A percentile compares a stretch with the other conserved stretches of the same genome.
These are phyloP conservation scores for Tetanocera ferruginea DNA, from an alignment of 2,888 invertebrate genomes.

Conservation along the genomic window DNA sequence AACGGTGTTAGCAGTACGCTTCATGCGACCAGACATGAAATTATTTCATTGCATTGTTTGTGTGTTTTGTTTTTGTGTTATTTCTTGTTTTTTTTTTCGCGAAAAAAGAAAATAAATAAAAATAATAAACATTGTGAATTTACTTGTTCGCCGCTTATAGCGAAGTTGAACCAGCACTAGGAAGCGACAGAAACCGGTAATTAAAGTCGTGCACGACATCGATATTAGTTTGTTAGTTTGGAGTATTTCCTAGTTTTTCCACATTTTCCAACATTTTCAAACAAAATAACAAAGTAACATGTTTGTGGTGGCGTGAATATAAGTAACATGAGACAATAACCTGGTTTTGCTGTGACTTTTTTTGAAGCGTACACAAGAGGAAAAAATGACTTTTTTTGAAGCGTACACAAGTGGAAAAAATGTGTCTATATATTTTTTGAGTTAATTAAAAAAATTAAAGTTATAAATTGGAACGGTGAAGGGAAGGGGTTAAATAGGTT, in stretches of 20 bases:
- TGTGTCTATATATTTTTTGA: no score
- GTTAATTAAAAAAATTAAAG: no score
- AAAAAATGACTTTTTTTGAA: no score
- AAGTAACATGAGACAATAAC: no score
- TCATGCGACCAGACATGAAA: background rate
- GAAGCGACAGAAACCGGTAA: constrained; percentile 34
- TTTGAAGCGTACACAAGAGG: no score
- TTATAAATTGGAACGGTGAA: no score
- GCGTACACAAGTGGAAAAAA: no score
- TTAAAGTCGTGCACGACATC: constrained; percentile 17
- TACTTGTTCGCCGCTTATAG: constrained; percentile 16
- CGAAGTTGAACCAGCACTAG: constrained; percentile 24
- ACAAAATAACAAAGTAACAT: background rate
- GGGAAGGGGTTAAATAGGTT: no score
- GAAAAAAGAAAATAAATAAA: background rate
- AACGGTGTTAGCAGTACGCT: constrained; percentile 32
- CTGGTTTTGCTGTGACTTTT: no score
- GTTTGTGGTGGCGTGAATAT: no score
- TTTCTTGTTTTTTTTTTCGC: background rate
- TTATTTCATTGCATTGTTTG: background rate
- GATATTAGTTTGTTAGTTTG: background rate
- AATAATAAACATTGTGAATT: background rate
- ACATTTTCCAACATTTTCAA: background rate
- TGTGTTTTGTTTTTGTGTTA: background rate
- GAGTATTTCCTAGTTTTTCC: constrained; percentile 8